Conservation (phyloP, 2,113 vertebrate species). For the Cranoglanis bouderius region DNA sequence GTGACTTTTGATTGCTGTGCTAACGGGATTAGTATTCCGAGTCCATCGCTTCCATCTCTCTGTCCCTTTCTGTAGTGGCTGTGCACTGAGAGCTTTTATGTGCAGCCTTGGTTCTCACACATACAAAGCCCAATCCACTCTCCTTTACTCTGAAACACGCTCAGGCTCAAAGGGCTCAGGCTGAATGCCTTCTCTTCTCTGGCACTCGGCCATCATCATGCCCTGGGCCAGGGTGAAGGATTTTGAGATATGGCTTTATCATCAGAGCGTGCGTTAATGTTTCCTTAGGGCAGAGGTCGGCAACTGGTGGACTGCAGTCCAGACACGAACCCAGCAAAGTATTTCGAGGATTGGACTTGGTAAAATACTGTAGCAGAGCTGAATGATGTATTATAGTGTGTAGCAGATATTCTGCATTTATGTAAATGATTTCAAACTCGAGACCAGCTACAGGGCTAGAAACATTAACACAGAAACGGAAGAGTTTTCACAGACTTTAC, state of each 20-base stretch:
- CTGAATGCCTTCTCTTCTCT: conserved; percentile 33
- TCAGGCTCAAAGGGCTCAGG: conserved; percentile 49
- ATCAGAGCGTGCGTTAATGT: conserved; percentile 27
- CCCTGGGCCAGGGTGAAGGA: conserved; percentile 36
- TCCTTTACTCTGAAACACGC: conserved; percentile 27
- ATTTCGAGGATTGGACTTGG: background rate
- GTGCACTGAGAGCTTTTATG: conserved; percentile 58
- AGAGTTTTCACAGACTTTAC: background rate
- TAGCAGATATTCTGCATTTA: background rate
- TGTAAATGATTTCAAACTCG: background rate
- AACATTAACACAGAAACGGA: background rate
- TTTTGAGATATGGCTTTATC: conserved; percentile 33
- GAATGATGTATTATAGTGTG: background rate
- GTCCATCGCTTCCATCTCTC: conserved; percentile 51
- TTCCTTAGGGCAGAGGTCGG: conserved; percentile 8
- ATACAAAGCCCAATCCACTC: conserved; percentile 46
- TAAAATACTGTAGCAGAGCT: no score
- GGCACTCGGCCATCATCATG: conserved; percentile 31
- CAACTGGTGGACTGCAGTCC: background rate
- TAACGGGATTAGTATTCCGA: conserved; percentile 60
- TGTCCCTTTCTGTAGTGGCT: conserved; percentile 52
- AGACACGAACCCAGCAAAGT: background rate
- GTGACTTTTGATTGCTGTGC: conserved; percentile 56
- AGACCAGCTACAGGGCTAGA: background rate
- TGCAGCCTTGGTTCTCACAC: conserved; percentile 44